Percentiles rank a stretch among this genome's conserved stretches.
Evolutionary conservation across 2,888 invertebrate genomes (phyloP).

Genomic region (Philhelius pedissequus): DNA sequence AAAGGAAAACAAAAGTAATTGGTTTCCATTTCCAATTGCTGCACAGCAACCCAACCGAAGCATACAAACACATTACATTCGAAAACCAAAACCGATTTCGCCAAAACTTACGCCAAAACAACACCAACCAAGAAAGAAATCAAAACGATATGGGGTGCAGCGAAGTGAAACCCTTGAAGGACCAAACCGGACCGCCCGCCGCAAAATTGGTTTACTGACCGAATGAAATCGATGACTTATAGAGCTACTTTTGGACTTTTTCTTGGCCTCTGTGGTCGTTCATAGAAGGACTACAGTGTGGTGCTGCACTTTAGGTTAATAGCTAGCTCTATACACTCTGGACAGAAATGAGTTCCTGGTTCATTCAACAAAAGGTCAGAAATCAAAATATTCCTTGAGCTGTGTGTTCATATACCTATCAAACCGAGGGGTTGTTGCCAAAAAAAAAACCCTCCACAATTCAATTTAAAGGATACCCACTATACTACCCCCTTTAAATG

Average conservation of each 20-base stretch:
- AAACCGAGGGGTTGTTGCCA: background rate
- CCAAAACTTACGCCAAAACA: slow-evolving; percentile 3
- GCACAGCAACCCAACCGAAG: slow-evolving; percentile 13
- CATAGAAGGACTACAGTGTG: no score
- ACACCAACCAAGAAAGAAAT: background rate
- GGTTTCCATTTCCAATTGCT: slow-evolving; percentile 62
- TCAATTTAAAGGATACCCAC: slow-evolving; percentile 33
- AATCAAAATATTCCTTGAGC: slow-evolving; percentile 51
- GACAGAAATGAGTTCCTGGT: slow-evolving; percentile 15
- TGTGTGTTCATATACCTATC: background rate
- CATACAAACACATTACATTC: slow-evolving; percentile 1
- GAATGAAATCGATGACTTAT: slow-evolving; percentile 67
- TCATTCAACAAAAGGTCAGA: slow-evolving; percentile 47
- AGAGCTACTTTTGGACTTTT: slow-evolving; percentile 40
- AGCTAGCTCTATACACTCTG: background rate
- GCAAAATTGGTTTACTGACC: slow-evolving; percentile 57
- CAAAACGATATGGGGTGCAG: background rate
- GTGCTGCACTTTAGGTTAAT: slow-evolving; percentile 40
- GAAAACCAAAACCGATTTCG: slow-evolving; percentile 1
- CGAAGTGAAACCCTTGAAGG: background rate
- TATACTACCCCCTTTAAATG: slow-evolving; percentile 34
- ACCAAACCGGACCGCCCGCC: background rate
- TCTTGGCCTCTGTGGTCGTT: slow-evolving; percentile 14
- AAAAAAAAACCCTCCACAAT: slow-evolving; percentile 5
- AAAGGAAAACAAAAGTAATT: slow-evolving; percentile 55